A percentile compares a stretch with the other conserved stretches of the same genome.
These are phyloP conservation scores for Spilarctia lutea DNA, from an alignment of 2,888 invertebrate species.

Conservation along the genomic window DNA sequence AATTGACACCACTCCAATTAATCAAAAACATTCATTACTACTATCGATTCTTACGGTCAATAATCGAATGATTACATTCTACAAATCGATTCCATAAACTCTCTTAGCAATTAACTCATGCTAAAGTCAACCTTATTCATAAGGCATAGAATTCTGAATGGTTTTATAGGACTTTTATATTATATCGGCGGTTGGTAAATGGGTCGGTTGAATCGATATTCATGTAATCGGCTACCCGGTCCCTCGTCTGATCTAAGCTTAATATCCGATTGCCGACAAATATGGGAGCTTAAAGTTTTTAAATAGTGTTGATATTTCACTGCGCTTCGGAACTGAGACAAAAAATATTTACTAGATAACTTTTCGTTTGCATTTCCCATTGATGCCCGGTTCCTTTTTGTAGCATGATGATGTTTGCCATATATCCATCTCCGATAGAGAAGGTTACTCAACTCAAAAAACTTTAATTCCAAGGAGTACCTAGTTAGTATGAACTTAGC, in stretches of 20 bases:
- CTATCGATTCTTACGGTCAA: constrained; percentile 48
- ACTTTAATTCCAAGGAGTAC: no score
- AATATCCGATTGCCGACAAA: constrained; percentile 53
- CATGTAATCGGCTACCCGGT: constrained; percentile 57
- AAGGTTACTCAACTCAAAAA: no score
- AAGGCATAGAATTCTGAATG: constrained; percentile 27
- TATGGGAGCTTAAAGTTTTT: constrained; percentile 32
- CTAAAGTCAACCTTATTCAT: constrained; percentile 30
- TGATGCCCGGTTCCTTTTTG: no score
- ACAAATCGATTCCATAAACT: constrained; percentile 37
- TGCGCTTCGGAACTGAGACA: not conserved
- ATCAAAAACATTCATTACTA: constrained; percentile 41
- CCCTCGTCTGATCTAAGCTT: constrained; percentile 44
- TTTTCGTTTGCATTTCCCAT: not conserved
- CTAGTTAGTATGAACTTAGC: no score
- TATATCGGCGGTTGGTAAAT: constrained; percentile 57
- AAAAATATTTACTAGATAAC: not conserved
- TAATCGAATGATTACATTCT: constrained; percentile 47
- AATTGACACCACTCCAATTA: constrained; percentile 16
- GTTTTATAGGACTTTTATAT: constrained; percentile 37
- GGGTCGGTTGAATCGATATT: constrained; percentile 61
- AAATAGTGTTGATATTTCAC: constrained; percentile 11
- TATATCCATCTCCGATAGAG: no score
- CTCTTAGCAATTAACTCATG: constrained; percentile 18
- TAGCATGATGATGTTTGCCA: no score